Evolutionary conservation across 2,888 invertebrate genomes (phyloP).

Genomic region (Ectemnius continuus): DNA sequence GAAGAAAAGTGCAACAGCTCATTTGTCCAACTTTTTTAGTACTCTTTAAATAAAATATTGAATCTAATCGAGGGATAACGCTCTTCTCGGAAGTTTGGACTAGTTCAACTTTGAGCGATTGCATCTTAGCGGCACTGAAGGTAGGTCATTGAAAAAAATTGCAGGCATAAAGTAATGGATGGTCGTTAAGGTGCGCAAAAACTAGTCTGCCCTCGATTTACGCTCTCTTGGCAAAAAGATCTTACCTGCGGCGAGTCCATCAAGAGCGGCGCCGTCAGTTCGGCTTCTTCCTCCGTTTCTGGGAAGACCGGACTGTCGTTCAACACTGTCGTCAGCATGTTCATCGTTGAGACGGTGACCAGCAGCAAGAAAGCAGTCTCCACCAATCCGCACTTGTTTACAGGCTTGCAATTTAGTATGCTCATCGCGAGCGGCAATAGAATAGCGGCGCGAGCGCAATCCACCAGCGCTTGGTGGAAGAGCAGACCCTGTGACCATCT

Average conservation of each 20-base stretch:
- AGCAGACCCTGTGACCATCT: slow-evolving; percentile 93
- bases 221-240: neutral
- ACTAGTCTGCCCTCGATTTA: too few relatives aligned
- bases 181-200: too few relatives aligned
- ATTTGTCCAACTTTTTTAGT: too few relatives aligned
- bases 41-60: too few relatives aligned
- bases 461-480: slow-evolving; percentile 91
- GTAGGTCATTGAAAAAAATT: too few relatives aligned
- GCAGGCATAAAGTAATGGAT: too few relatives aligned
- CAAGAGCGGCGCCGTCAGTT: slow-evolving; percentile 85
- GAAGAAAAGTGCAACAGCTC: too few relatives aligned
- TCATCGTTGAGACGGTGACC: slow-evolving; percentile 94
- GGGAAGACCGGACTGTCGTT: slow-evolving; percentile 93
- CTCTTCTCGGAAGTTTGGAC: too few relatives aligned
- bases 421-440: slow-evolving; percentile 88
- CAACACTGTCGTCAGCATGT: slow-evolving; percentile 91
- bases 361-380: slow-evolving; percentile 93
- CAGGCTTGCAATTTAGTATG: slow-evolving; percentile 89
- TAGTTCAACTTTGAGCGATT: too few relatives aligned
- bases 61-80: too few relatives aligned
- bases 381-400: slow-evolving; percentile 91
- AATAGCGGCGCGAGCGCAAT: slow-evolving; percentile 89
- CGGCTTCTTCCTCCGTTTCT: slow-evolving; percentile 86
- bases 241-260: slow-evolving; percentile 88
- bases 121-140: too few relatives aligned